Evolutionary conservation across 2,113 vertebrate genomes (phyloP).

Genomic region (Pterocles gutturalis): DNA sequence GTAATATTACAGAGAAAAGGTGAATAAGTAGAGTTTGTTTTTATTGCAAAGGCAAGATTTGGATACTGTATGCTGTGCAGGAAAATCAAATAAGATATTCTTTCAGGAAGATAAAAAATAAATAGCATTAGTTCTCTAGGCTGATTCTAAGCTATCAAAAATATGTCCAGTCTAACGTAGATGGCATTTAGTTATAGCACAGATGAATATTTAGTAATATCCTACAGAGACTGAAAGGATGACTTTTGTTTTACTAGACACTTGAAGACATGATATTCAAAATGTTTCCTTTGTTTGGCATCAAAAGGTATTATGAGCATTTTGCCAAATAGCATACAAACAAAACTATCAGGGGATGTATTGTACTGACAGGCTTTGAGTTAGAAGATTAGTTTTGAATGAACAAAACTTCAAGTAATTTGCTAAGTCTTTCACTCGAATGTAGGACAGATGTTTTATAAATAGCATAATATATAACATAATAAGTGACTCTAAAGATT

Average conservation of each 20-base stretch:
- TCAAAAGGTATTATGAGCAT: conserved; percentile 36
- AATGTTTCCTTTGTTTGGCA: conserved; percentile 52
- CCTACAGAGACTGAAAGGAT: conserved; percentile 42
- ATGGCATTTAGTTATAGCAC: conserved; percentile 59
- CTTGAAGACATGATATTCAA: conserved; percentile 40
- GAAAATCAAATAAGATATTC: conserved; percentile 55
- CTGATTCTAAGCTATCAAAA: conserved; percentile 57
- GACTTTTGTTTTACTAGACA: conserved; percentile 36
- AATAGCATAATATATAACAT: background rate
- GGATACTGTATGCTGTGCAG: background rate
- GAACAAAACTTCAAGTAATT: conserved; percentile 65
- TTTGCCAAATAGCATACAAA: conserved; percentile 12
- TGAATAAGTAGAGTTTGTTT: background rate
- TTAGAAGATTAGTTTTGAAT: conserved; percentile 54
- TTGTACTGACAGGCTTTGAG: conserved; percentile 17
- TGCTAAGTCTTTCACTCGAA: conserved; percentile 48
- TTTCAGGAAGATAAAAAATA: conserved; percentile 61
- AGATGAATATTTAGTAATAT: conserved; percentile 59
- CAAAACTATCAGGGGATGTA: conserved; percentile 21
- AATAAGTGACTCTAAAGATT: conserved; percentile 14
- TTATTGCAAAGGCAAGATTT: conserved; percentile 8
- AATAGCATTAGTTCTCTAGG: conserved; percentile 57
- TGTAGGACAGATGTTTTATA: conserved; percentile 48
- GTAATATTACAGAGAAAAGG: background rate
- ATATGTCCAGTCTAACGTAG: conserved; percentile 59